Percentiles rank a stretch among this genome's conserved stretches.
Conservation (phyloP, 2,113 vertebrate genomes). For the Nesogale talazaci region DNA sequence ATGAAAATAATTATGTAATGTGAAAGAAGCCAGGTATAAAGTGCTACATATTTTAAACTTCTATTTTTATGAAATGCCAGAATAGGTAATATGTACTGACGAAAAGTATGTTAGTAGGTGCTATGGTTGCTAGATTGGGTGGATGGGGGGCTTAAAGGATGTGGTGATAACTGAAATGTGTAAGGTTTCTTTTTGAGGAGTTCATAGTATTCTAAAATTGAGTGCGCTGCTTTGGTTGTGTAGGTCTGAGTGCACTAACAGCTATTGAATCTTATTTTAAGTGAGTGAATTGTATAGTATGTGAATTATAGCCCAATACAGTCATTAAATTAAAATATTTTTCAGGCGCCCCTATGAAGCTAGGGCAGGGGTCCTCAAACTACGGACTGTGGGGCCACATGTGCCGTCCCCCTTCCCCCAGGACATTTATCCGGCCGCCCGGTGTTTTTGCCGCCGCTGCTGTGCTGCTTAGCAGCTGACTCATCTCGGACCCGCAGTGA, state of each 20-base stretch:
- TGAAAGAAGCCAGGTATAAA: slow-evolving; percentile 26
- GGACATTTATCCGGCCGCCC: too few relatives aligned
- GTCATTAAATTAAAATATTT: neutral
- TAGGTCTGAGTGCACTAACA: slow-evolving; percentile 6
- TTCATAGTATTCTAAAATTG: slow-evolving; percentile 34
- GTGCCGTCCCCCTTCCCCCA: too few relatives aligned
- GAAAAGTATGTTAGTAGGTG: neutral
- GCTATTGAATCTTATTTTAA: neutral
- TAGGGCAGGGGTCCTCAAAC: too few relatives aligned
- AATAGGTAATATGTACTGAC: neutral
- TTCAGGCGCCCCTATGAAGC: neutral
- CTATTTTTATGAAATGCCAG: neutral
- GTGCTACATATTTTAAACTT: neutral
- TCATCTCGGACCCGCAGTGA: too few relatives aligned
- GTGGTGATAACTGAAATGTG: neutral
- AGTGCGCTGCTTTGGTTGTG: neutral
- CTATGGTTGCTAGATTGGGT: neutral
- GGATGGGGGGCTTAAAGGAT: too few relatives aligned
- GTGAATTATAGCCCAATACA: slow-evolving; percentile 14
- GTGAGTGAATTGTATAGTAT: neutral
- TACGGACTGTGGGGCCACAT: too few relatives aligned
- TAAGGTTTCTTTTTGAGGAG: slow-evolving; percentile 13
- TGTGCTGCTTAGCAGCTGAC: too few relatives aligned
- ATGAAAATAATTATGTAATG: neutral
- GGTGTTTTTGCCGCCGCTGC: too few relatives aligned